These are phyloP conservation scores for Phocides pigmalion DNA, from an alignment of 1,140 invertebrate species.

Conservation along the genomic window DNA sequence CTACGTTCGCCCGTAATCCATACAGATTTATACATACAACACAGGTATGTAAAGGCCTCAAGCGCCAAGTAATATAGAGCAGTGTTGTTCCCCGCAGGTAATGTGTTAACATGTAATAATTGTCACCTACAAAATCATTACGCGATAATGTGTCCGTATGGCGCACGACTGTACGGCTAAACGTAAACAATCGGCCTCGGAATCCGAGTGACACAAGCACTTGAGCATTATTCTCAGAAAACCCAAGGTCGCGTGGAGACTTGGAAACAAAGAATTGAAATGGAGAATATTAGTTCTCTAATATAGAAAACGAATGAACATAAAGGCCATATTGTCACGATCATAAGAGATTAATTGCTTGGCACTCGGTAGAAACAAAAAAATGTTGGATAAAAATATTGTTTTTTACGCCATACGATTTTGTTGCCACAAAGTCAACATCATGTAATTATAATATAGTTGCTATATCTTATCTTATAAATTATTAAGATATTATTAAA, in stretches of 20 bases:
- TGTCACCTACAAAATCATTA: not conserved
- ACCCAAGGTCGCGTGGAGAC: slow-evolving; percentile 38
- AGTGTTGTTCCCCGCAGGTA: too few species aligned
- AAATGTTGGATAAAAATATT: not conserved
- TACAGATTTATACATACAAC: too few species aligned
- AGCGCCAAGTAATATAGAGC: too few species aligned
- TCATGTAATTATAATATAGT: too few species aligned
- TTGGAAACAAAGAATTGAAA: slow-evolving; percentile 1
- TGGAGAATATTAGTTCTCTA: not conserved
- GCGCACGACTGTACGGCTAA: slow-evolving; percentile 31
- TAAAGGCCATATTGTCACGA: not conserved
- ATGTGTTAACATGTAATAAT: too few species aligned
- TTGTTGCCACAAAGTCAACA: too few species aligned
- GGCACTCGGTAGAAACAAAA: slow-evolving; percentile 4
- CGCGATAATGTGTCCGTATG: not conserved
- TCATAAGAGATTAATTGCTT: slow-evolving; percentile 9
- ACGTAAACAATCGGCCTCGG: slow-evolving; percentile 46
- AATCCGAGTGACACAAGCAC: slow-evolving; percentile 55
- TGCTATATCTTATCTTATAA: too few species aligned
- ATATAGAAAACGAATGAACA: not conserved
- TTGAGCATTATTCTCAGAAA: slow-evolving; percentile 50
- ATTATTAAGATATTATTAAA: too few species aligned
- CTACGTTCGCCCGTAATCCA: too few species aligned
- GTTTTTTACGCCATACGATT: not conserved
- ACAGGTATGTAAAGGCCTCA: too few species aligned